Evolutionary conservation across 2,888 invertebrate species (phyloP), one percentile per base, ranked within the genome.

Genomic region (Tillus elongatus): DNA sequence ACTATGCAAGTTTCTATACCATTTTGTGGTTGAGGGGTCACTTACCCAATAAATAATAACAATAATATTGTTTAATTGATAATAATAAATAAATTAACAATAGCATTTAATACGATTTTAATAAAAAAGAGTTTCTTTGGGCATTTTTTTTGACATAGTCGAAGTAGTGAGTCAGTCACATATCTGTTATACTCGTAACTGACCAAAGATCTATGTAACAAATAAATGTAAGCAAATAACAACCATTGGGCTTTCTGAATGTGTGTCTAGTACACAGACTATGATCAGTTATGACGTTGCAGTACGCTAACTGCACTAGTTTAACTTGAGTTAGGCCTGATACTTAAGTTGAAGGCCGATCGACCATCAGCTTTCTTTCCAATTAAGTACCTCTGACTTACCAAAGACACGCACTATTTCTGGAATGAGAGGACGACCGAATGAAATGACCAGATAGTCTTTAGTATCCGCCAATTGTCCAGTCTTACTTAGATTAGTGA

Each of bases 31-130:
- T 56, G 54, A 51, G 43, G 48, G 52, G 52, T 51, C 41, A 43
- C 37, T 36, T 43, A 56, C 54, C 57, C 54, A 52, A 57, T 47
- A 48, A 51, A 58, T 54, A 53, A 60, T 58, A 62, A 61, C 56
- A 61, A 60, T 60, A 63, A 63, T 49, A 57, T 58, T 59, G 51
- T 59, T 61, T 60, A 58, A 57, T 57, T 54, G 58, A 60, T 58
- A 56, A 57, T 54, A 56, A 53, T 53, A 45, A 54, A 56, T 50
- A 51, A 52, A 58, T 57, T 61, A 62, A 63, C 56, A 56, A 61
- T 62, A 62, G 61, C 54, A 57, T 63, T 63, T 62, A 63, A 64
- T 61, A 62, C 60, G 56, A 63, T 63, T 63, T 62, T 61, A 61
- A 60, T 63, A 62, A 60, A 61, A 56, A 45, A 47, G 47, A 49